Percentiles rank a stretch among this genome's conserved stretches.
Evolutionary conservation across 2,113 vertebrate species (phyloP).

Genomic region (Chascanopsetta lugubris): DNA sequence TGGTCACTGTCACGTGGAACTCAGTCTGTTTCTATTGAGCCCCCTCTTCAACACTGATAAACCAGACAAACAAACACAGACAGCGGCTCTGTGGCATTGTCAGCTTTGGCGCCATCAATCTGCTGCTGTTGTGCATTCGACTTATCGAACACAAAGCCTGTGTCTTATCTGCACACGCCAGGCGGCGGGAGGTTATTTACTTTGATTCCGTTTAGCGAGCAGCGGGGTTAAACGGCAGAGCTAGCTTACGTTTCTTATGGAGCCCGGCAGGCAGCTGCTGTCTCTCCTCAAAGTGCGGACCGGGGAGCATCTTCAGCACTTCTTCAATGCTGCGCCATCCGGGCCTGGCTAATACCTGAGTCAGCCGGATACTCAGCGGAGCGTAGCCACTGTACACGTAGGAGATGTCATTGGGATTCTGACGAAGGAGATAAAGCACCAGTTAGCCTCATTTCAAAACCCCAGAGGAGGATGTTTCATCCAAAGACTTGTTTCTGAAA

Average conservation of each 20-base stretch:
- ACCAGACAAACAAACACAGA: slow-evolving; percentile 29
- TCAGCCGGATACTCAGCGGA: slow-evolving; percentile 92
- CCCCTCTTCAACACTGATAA: slow-evolving; percentile 11
- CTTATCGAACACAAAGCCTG: slow-evolving; percentile 52
- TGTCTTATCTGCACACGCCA: slow-evolving; percentile 70
- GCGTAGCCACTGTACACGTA: slow-evolving; percentile 98
- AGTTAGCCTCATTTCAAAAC: background rate
- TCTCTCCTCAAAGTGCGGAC: slow-evolving; percentile 96
- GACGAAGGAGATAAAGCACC: slow-evolving; percentile 16
- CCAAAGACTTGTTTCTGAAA: background rate
- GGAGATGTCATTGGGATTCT: slow-evolving; percentile 98
- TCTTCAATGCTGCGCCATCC: slow-evolving; percentile 99
- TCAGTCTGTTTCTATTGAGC: background rate
- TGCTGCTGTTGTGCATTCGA: slow-evolving; percentile 33
- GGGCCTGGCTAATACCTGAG: slow-evolving; percentile 91
- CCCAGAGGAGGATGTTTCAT: background rate
- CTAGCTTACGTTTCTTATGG: slow-evolving; percentile 82
- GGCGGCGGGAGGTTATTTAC: slow-evolving; percentile 10
- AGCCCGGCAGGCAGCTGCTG: slow-evolving; percentile 91
- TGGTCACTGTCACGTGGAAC: slow-evolving; percentile 14
- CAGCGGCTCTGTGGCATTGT: slow-evolving; percentile 30
- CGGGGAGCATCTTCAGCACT: slow-evolving; percentile 94
- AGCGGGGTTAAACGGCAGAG: slow-evolving; percentile 19
- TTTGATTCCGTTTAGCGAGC: slow-evolving; percentile 17
- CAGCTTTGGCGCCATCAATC: slow-evolving; percentile 57